Percentiles rank a stretch among this genome's conserved stretches.
Evolutionary conservation across 2,113 vertebrate species (phyloP).

Genomic region (Amia ocellicauda): DNA sequence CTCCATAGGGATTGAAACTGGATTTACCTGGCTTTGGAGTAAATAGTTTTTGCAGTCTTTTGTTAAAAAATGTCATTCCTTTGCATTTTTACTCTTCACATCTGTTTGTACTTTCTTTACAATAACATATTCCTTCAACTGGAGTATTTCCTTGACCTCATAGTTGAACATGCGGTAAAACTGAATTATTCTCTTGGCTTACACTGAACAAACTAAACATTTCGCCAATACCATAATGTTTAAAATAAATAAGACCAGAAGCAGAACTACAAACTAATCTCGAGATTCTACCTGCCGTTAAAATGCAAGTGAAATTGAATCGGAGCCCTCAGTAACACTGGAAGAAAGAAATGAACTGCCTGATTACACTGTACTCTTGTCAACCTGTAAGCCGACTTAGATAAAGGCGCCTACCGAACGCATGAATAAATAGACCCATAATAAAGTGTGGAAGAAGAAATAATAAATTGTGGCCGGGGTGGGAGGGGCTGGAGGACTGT

Average conservation of each 20-base stretch:
- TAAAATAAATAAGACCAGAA: neutral
- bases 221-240: neutral
- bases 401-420: no score
- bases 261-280: neutral
- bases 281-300: slow-evolving; percentile 30
- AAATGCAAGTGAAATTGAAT: slow-evolving; percentile 18
- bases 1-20: neutral
- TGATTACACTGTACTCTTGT: no score
- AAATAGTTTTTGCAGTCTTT: no score
- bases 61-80: no score
- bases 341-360: slow-evolving; percentile 7
- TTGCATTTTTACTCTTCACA: no score
- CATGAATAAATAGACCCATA: no score
- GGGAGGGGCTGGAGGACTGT: no score
- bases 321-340: neutral
- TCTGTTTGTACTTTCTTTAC: neutral
- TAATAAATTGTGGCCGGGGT: no score
- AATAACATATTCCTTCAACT: neutral
- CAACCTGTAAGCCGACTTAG: no score
- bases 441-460: no score
- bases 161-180: neutral
- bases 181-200: neutral
- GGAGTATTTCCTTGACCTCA: neutral
- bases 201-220: slow-evolving; percentile 1
- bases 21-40: no score